Evolutionary conservation across 2,113 vertebrate genomes (phyloP).

Genomic region (Sphyrna mokarran): DNA sequence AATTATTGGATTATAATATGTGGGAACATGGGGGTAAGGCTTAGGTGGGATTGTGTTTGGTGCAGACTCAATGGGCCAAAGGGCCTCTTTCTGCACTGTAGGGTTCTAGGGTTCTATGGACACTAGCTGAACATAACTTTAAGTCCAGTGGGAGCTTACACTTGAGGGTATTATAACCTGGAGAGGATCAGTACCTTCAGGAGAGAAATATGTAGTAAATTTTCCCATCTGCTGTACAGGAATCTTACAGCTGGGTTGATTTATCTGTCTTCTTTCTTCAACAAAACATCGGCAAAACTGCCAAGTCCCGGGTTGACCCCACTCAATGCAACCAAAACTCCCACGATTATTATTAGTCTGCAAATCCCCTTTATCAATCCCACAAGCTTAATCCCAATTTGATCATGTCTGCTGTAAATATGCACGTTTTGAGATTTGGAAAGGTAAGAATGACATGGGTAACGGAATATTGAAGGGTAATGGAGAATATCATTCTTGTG

Average conservation of each 20-base stretch:
- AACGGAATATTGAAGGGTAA: background rate
- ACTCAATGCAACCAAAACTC: background rate
- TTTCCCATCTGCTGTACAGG: no score
- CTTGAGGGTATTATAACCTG: no score
- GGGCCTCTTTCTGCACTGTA: no score
- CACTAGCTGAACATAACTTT: background rate
- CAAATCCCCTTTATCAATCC: background rate
- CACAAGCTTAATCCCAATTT: background rate
- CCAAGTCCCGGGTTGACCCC: background rate
- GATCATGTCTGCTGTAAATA: background rate
- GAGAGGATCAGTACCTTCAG: background rate
- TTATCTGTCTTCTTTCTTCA: background rate
- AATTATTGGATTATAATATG: no score
- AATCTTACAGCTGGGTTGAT: background rate
- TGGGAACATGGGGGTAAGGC: no score
- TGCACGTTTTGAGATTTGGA: background rate
- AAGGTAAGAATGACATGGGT: background rate
- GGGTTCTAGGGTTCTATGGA: no score
- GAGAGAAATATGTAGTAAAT: background rate
- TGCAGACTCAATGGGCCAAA: no score
- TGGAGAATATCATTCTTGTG: background rate
- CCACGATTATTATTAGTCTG: background rate
- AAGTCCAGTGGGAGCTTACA: background rate
- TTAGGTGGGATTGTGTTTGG: no score
- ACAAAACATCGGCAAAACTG: background rate